These are phyloP conservation scores for Arothron firmamentum DNA, from an alignment of 2,113 vertebrate species.

Conservation along the genomic window DNA sequence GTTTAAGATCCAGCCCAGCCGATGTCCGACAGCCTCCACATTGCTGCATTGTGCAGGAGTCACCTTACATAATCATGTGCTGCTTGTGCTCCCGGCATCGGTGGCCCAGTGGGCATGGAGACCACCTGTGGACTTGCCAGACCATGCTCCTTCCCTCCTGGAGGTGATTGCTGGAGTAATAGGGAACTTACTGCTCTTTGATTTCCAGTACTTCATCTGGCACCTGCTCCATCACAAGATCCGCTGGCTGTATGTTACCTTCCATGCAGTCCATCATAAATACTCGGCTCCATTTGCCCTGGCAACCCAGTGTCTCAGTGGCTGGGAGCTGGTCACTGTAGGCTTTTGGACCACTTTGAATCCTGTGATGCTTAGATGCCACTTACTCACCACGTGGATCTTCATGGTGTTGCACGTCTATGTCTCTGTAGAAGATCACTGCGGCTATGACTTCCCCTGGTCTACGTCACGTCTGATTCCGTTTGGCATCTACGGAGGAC, in stretches of 20 bases:
- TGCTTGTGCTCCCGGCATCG: slow-evolving; percentile 72
- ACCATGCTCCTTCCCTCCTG: slow-evolving; percentile 58
- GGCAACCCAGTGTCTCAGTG: slow-evolving; percentile 70
- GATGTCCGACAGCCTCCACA: slow-evolving; percentile 51
- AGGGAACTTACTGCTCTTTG: slow-evolving; percentile 72
- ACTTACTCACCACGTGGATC: slow-evolving; percentile 67
- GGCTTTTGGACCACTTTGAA: slow-evolving; percentile 74
- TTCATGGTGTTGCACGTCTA: slow-evolving; percentile 74
- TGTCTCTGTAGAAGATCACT: slow-evolving; percentile 72
- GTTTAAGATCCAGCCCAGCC: slow-evolving; percentile 69
- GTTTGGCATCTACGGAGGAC: slow-evolving; percentile 69
- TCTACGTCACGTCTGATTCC: slow-evolving; percentile 66
- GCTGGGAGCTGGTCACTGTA: slow-evolving; percentile 70
- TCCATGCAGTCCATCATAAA: slow-evolving; percentile 73
- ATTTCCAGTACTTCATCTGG: slow-evolving; percentile 79
- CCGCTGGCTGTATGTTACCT: slow-evolving; percentile 72
- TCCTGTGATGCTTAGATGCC: slow-evolving; percentile 65
- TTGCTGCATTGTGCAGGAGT: slow-evolving; percentile 68
- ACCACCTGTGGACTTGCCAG: slow-evolving; percentile 68
- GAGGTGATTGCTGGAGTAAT: slow-evolving; percentile 63
- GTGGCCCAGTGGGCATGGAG: slow-evolving; percentile 75
- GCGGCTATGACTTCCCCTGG: slow-evolving; percentile 75
- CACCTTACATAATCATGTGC: slow-evolving; percentile 71
- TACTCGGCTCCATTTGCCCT: slow-evolving; percentile 66
- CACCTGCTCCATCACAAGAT: slow-evolving; percentile 72